Percentiles rank a stretch among this genome's conserved stretches.
Conservation (phyloP, 2,113 vertebrate species). For the Colaptes auratus region DNA sequence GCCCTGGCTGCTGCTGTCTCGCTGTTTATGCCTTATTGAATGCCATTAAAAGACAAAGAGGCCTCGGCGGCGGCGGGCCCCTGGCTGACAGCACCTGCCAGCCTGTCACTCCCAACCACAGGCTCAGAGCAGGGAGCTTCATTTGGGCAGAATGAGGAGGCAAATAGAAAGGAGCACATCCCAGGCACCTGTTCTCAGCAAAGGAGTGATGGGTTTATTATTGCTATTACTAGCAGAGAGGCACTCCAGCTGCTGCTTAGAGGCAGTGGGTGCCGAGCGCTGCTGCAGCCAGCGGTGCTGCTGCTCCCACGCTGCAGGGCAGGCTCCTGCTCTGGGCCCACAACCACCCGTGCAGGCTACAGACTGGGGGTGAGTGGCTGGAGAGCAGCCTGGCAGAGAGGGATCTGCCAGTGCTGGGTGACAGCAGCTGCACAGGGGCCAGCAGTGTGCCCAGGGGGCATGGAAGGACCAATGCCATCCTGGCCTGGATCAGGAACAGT, state of each 20-base stretch:
- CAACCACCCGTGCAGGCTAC: too few relatives aligned
- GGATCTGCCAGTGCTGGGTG: too few relatives aligned
- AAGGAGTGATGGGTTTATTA: constrained; percentile 25
- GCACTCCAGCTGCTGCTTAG: not conserved
- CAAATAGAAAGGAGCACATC: constrained; percentile 53
- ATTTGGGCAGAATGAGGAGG: constrained; percentile 60
- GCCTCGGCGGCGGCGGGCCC: constrained; percentile 54
- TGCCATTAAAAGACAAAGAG: constrained; percentile 65
- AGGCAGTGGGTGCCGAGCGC: not conserved
- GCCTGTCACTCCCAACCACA: constrained; percentile 63
- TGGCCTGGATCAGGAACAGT: too few relatives aligned
- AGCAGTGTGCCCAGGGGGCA: too few relatives aligned
- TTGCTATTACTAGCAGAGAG: not conserved
- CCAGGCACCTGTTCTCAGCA: constrained; percentile 56
- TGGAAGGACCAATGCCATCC: too few relatives aligned
- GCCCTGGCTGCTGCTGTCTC: constrained; percentile 28
- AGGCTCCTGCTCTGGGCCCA: too few relatives aligned
- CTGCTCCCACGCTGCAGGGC: too few relatives aligned
- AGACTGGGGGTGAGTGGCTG: too few relatives aligned
- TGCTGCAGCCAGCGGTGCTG: not conserved
- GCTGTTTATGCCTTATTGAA: constrained; percentile 61
- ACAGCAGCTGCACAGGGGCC: too few relatives aligned
- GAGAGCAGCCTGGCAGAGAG: too few relatives aligned
- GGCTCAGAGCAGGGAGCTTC: constrained; percentile 33
- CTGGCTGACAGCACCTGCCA: constrained; percentile 78